Evolutionary conservation across 2,888 invertebrate species (phyloP).

Genomic region (Volucella bombylans): DNA sequence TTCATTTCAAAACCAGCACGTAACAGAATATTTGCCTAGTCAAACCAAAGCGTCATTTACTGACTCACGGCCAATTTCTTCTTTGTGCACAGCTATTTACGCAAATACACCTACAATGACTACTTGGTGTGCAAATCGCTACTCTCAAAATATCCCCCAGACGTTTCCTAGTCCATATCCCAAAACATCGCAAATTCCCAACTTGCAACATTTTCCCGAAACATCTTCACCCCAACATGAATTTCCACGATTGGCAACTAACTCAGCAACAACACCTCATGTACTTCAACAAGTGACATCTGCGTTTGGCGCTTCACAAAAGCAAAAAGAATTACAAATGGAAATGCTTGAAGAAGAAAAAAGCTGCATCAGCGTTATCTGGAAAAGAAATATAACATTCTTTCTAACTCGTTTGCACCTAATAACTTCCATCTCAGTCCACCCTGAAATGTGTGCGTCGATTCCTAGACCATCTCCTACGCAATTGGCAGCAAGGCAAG

Average conservation of each 20-base stretch:
- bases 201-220: background rate
- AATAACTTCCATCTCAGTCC: no score
- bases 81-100: background rate
- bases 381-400: conserved; percentile 32
- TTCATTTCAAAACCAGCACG: no score
- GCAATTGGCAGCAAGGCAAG: conserved; percentile 25
- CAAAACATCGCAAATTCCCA: background rate
- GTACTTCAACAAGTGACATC: background rate
- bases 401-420: background rate
- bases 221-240: conserved; percentile 1
- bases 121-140: conserved; percentile 15
- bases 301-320: conserved; percentile 6
- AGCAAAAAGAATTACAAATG: conserved; percentile 29
- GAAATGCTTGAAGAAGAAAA: conserved; percentile 56
- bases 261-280: conserved; percentile 4
- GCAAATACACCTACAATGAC: conserved; percentile 1
- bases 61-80: background rate
- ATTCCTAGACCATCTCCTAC: background rate
- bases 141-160: no score
- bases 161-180: background rate
- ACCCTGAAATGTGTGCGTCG: background rate
- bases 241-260: background rate
- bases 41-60: conserved; percentile 11
- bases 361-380: conserved; percentile 43
- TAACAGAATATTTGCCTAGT: background rate